Base-by-base conservation (phyloP, 2,888 invertebrate species). In the Dyspetes luteomarginatus region DNA sequence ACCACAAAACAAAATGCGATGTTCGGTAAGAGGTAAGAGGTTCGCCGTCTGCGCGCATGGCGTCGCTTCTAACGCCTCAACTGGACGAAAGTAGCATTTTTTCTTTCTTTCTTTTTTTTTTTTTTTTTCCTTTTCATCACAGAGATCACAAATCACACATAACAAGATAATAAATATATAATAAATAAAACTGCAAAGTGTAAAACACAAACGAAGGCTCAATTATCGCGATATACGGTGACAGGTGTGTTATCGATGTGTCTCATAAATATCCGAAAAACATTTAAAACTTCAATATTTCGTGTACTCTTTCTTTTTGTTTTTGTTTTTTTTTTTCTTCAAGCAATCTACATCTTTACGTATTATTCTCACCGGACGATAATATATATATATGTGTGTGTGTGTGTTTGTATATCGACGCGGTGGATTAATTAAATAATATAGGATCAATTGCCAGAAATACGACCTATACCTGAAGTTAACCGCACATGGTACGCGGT, bases 1-100 rank as follows among this genome's bases (percentile, higher is more conserved):
- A 43, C 55, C 64, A 50, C 64, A 43, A 55, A 64, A 64, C 78
- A 50, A 60, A 72, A 72, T 60, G 30, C 60, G n/a, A n/a, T n/a
- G 52, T 30, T 17, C 45, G 19, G 12, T 24, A 36, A 7, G n/a
- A n/a, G n/a, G n/a, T n/a, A n/a, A n/a, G 19, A 24, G 36, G 7
- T 71, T 65, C 64, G 22, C 22, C 15, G 56, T 28, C 30, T 56
- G n/a, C 1, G 5, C 65, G 71, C 9, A n/a, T 1, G 41, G 30
- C 48, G 77, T 43, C 77, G 77, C 65, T 26, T 3, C 36, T 5
- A 52, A n/a, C 36, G 50, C 12, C 12, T 36, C 36, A 36, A 36
- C 36, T 36, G 36, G 36, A 36, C 36, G 36, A 36, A 36, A 36
- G 12, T 12, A 36, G 36, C n/a, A n/a, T 12, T 15, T 45, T 7